phyloP scores from a whole-genome alignment of 2,113 vertebrate genomes.

The Caranx ignobilis region DNA sequence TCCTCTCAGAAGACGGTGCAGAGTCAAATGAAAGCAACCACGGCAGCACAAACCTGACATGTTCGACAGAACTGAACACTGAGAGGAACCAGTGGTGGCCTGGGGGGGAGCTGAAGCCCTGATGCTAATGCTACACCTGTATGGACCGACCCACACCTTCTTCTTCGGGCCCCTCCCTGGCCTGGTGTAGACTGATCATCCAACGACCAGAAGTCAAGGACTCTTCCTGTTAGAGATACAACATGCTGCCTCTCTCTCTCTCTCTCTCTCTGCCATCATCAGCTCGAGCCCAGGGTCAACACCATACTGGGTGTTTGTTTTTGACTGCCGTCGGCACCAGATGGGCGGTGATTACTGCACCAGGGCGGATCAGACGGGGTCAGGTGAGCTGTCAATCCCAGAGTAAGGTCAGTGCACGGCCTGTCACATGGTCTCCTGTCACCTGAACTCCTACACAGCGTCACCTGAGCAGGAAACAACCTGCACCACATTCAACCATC shows the following conservation, averaged over 20 bases:
- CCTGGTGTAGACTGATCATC: background rate
- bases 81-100: too few relatives aligned
- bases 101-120: too few relatives aligned
- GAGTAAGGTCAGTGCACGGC: background rate
- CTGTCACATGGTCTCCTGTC: background rate
- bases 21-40: too few relatives aligned
- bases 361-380: slow-evolving; percentile 2
- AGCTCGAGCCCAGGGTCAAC: background rate
- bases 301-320: slow-evolving; percentile 33
- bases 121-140: too few relatives aligned
- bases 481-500: too few relatives aligned
- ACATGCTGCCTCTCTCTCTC: background rate
- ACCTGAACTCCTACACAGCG: background rate
- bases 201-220: slow-evolving; percentile 15
- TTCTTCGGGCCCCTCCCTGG: too few relatives aligned
- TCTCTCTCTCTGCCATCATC: slow-evolving; percentile 9
- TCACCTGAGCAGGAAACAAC: background rate
- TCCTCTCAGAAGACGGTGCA: too few relatives aligned
- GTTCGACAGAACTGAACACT: too few relatives aligned
- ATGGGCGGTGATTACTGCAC: background rate
- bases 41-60: too few relatives aligned
- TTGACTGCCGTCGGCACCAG: slow-evolving; percentile 2
- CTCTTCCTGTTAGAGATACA: background rate
- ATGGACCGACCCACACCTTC: too few relatives aligned
- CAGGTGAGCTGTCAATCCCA: background rate